Evolutionary conservation across 2,888 invertebrate genomes (phyloP), one percentile per base, ranked within the genome.

Genomic region (Lepidochitona cinerea): DNA sequence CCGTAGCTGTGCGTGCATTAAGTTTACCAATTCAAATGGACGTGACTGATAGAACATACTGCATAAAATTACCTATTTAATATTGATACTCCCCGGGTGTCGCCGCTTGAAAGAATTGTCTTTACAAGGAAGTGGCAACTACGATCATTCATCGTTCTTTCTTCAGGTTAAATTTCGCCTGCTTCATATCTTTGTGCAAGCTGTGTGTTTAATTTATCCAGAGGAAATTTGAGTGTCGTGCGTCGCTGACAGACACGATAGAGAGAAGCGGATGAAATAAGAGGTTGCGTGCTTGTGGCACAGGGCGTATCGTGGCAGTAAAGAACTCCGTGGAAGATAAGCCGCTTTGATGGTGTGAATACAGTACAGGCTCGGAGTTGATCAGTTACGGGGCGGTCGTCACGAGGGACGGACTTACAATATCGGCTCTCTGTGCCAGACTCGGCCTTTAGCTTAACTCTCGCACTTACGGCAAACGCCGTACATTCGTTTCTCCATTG

Each of bases 301-400:
- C 23, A 29, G 59, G 59, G 59, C 59, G 59, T 59, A 59, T 59
- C 59, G 59, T 26, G 12, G 29, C 59, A 29, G 23, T 29, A 26
- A 26, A 29, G 59, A 59, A 59, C 59, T 18, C 23, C 26, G 32
- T 32, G 23, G 29, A 18, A 23, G 59, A 59, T 59, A 59, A 59
- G 59, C 59, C 23, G 49, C 59, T 59, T 59, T 59, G 59, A 59
- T 59, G 59, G 59, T 59, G 59, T 59, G 59, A 59, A 59, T 59
- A 59, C 59, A 26, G 59, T 59, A 59, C 29, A 29, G 59, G 59
- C 59, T n/a, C n/a, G 59, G 29, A 59, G 49, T 49, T 49, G 49
- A 49, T 49, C 49, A 49, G 59, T 59, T 59, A 59, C 59, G 59
- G 59, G 32, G 26, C 9, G 23, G 32, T 32, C 59, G 59, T 59